Evolutionary conservation across 2,113 vertebrate species (phyloP), one percentile per base, ranked within the genome.

Genomic region (Lophius piscatorius): DNA sequence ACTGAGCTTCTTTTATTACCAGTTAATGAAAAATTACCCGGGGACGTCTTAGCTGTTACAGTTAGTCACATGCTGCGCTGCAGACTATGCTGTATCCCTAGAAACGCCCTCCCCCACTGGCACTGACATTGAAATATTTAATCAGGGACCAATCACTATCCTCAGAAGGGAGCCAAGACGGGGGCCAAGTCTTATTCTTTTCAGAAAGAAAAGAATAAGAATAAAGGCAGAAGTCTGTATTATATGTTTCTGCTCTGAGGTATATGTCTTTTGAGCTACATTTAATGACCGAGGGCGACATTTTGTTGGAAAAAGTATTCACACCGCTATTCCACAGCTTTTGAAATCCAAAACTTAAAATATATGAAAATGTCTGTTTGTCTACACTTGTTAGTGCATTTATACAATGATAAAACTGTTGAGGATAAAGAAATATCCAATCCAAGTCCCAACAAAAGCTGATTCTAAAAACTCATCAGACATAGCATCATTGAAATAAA

Each of bases 21-120:
- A 81, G 63, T 84, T 85, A 83, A 88, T 88, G 81, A 86, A 87
- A 84, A 82, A 83, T 76, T 67, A 71, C 74, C 74, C 42, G 9
- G 62, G 69, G 84, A 80, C 44, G 46, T 71, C 52, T 57, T 74
- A 69, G 72, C 65, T 50, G 22, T 60, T 74, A 68, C 55, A 70
- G 79, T 86, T 84, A 82, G 76, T 80, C 71, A 75, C 80, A 83
- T 69, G 75, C 81, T 7, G 77, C 6, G 65, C 74, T 39, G 33
- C 55, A 73, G 72, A 58, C 65, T 35, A n/a, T 16, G 50, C 74
- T 28, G 81, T 77, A 70, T 80, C 82, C 74, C 22, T 70, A 66
- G 78, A 35, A 83, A 82, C 78, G 1, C 1, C 3, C n/a, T n/a
- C 31, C 42, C 84, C 84, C 34, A 36, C 69, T 50, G 82, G 46